phyloP scores from a whole-genome alignment of 1,140 invertebrate genomes.

The Nomia melanderi region DNA sequence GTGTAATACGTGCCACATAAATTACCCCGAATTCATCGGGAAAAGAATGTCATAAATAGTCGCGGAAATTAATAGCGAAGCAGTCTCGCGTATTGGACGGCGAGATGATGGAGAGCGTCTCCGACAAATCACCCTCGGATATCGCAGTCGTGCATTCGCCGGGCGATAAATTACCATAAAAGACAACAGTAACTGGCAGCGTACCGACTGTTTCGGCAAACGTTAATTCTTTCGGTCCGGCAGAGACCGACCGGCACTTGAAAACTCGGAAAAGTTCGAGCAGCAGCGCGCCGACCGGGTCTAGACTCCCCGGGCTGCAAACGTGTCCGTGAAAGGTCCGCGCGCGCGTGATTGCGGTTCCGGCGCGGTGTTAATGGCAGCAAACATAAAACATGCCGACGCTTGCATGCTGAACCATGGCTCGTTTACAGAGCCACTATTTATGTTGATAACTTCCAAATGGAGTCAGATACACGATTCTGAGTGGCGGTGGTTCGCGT shows the following conservation, averaged over 20 bases:
- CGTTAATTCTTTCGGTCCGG: slow-evolving; percentile 44
- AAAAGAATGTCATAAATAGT: too few species aligned
- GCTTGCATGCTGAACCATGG: slow-evolving; percentile 55
- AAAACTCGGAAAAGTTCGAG: slow-evolving; percentile 52
- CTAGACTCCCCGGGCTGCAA: slow-evolving; percentile 16
- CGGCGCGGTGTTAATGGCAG: slow-evolving; percentile 60
- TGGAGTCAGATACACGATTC: slow-evolving; percentile 72
- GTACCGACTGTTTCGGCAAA: slow-evolving; percentile 50
- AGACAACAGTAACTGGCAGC: slow-evolving; percentile 27
- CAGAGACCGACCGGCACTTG: slow-evolving; percentile 24
- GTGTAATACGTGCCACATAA: too few species aligned
- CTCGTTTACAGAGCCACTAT: slow-evolving; percentile 69
- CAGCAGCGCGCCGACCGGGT: slow-evolving; percentile 27
- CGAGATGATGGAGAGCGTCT: not conserved
- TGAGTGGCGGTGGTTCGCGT: slow-evolving; percentile 58
- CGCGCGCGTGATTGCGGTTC: slow-evolving; percentile 45
- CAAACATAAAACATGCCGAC: slow-evolving; percentile 57
- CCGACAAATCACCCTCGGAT: slow-evolving; percentile 11
- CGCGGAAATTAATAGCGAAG: not conserved
- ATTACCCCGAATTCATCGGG: too few species aligned
- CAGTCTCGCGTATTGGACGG: not conserved
- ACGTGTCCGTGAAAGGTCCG: slow-evolving; percentile 24
- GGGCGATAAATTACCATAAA: slow-evolving; percentile 37
- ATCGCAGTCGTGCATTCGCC: slow-evolving; percentile 14
- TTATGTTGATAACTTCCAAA: slow-evolving; percentile 77